Percentiles rank a stretch among this genome's conserved stretches.
These are phyloP conservation scores for Syritta pipiens DNA, from an alignment of 2,888 invertebrate genomes.

Conservation along the genomic window DNA sequence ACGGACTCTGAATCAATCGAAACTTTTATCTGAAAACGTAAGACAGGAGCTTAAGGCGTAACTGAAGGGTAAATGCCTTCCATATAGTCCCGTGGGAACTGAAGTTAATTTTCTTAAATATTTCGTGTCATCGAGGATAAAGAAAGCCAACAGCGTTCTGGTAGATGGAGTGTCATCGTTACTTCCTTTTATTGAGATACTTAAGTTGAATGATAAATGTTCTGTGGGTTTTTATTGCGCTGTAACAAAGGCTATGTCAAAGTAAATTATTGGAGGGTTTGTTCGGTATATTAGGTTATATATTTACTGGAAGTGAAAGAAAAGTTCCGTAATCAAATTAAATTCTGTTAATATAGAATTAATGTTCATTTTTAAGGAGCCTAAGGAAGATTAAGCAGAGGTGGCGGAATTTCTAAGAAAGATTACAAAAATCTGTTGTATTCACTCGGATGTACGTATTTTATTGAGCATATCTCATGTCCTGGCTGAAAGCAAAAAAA, in stretches of 20 bases:
- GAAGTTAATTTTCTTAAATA: conserved; percentile 19
- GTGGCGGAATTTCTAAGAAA: no score
- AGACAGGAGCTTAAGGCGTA: background rate
- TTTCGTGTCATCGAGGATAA: background rate
- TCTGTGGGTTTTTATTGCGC: conserved; percentile 11
- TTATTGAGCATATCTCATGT: no score
- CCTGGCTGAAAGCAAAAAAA: no score
- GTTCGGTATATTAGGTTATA: background rate
- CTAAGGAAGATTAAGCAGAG: no score
- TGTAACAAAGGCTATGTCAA: background rate
- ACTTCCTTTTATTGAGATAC: conserved; percentile 21
- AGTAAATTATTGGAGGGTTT: background rate
- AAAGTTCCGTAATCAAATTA: background rate
- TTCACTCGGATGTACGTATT: no score
- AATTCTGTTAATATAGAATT: background rate
- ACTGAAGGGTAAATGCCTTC: background rate
- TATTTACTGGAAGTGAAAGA: background rate
- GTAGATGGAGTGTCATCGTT: conserved; percentile 1
- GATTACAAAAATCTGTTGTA: no score
- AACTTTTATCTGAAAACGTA: background rate
- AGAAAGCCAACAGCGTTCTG: background rate
- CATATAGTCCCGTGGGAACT: background rate
- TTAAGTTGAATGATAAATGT: conserved; percentile 25
- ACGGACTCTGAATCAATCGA: conserved; percentile 12
- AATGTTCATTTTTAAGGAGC: background rate